Conservation (phyloP, 2,888 invertebrate species). For the Nowickia ferox region DNA sequence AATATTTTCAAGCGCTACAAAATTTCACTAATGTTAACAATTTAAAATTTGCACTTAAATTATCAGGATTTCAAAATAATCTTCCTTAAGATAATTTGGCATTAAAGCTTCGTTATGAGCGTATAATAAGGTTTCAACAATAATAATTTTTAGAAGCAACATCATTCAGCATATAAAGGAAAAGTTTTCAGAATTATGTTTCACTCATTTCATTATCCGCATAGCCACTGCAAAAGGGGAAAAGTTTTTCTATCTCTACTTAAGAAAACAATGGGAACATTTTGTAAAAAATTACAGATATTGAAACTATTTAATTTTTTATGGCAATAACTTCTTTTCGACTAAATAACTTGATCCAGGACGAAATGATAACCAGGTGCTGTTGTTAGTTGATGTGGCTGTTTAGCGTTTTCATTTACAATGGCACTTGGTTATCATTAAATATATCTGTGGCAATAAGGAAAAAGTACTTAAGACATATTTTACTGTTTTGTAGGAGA, state of each 20-base stretch:
- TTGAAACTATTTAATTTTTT: too few relatives aligned
- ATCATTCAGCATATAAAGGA: conserved; percentile 9
- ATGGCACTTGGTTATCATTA: too few relatives aligned
- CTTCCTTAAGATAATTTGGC: background rate
- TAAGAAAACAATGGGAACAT: background rate
- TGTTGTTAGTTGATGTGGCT: too few relatives aligned
- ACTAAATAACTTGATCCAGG: too few relatives aligned
- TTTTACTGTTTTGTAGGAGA: too few relatives aligned
- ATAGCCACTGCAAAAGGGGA: background rate
- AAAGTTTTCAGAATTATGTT: conserved; percentile 47
- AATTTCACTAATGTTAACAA: too few relatives aligned
- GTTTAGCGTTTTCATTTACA: too few relatives aligned
- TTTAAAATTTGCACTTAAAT: background rate
- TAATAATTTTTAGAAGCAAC: conserved; percentile 34
- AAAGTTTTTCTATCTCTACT: conserved; percentile 4
- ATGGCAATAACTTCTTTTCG: too few relatives aligned
- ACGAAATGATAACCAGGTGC: background rate
- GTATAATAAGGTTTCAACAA: conserved; percentile 40
- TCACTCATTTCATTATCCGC: conserved; percentile 34
- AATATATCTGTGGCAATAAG: too few relatives aligned
- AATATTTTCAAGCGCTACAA: too few relatives aligned
- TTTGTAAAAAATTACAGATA: too few relatives aligned
- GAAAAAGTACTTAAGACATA: too few relatives aligned
- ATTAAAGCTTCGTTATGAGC: background rate
- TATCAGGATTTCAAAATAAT: background rate